These are phyloP conservation scores for Amia ocellicauda DNA, from an alignment of 2,113 vertebrate species.

Conservation along the genomic window DNA sequence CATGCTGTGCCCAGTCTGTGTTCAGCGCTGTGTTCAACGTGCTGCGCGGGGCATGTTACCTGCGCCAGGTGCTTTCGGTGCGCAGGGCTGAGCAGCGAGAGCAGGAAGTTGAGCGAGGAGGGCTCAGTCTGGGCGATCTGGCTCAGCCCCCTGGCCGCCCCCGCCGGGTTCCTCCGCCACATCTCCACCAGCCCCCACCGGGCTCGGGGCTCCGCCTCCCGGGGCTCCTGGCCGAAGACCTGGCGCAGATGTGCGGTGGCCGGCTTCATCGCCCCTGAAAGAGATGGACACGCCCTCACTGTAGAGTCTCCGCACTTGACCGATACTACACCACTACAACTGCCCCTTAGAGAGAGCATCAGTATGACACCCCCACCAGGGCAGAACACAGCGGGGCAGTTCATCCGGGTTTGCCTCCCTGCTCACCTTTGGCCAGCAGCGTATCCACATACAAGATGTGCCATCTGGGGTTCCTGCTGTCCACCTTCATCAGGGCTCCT, in stretches of 20 bases:
- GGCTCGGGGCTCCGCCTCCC: conserved; percentile 63
- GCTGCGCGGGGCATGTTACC: no score
- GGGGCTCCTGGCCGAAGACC: conserved; percentile 59
- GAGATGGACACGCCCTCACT: conserved; percentile 21
- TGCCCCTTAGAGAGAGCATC: no score
- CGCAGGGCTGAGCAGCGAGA: conserved; percentile 64
- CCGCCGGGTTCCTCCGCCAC: conserved; percentile 59
- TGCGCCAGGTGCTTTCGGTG: conserved; percentile 66
- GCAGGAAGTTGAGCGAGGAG: conserved; percentile 62
- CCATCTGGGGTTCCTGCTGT: conserved; percentile 56
- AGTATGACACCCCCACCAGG: no score
- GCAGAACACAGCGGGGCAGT: no score
- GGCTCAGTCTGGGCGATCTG: conserved; percentile 67
- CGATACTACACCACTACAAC: no score
- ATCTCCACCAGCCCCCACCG: conserved; percentile 75
- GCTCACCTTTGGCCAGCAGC: conserved; percentile 71
- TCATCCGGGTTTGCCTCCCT: no score
- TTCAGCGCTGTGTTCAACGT: not conserved
- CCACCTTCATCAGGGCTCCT: conserved; percentile 63
- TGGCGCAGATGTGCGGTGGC: conserved; percentile 66
- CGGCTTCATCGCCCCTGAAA: conserved; percentile 58
- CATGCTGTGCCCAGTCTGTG: no score
- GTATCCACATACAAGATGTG: conserved; percentile 76
- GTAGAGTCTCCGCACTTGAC: no score
- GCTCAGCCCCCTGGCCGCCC: conserved; percentile 66